Evolutionary conservation across 2,888 invertebrate species (phyloP).

Genomic region (Nymphalis c-album): DNA sequence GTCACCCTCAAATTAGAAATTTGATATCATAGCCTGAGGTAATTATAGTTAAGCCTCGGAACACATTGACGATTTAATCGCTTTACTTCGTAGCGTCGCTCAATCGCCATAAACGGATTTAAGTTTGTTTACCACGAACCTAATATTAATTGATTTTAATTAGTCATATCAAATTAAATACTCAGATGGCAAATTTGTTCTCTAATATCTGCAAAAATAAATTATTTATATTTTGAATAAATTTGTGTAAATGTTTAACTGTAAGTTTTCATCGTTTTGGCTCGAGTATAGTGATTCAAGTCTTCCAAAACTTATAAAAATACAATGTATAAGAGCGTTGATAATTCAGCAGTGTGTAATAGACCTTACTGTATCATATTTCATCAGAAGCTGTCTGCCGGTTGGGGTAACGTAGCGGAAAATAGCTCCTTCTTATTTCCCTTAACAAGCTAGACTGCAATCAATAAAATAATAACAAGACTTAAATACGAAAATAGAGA

Average conservation of each 20-base stretch:
- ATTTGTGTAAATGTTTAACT: too few relatives aligned
- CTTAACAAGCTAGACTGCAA: slow-evolving; percentile 16
- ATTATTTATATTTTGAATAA: too few relatives aligned
- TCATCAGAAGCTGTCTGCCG: slow-evolving; percentile 25
- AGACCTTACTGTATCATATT: slow-evolving; percentile 23
- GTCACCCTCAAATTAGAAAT: slow-evolving; percentile 18
- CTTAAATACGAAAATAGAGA: neutral
- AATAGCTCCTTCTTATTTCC: slow-evolving; percentile 36
- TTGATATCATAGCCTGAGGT: slow-evolving; percentile 22
- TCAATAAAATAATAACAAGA: slow-evolving; percentile 22
- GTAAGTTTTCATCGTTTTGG: too few relatives aligned
- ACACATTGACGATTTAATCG: neutral
- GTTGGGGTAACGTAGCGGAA: slow-evolving; percentile 37
- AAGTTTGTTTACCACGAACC: neutral
- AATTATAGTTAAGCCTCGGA: slow-evolving; percentile 19
- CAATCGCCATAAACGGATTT: neutral
- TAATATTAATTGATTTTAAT: too few relatives aligned
- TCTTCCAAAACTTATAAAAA: too few relatives aligned
- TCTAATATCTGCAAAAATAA: too few relatives aligned
- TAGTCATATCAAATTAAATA: too few relatives aligned
- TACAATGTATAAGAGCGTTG: neutral
- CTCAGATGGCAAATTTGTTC: too few relatives aligned
- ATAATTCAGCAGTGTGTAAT: neutral
- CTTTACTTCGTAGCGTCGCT: neutral
- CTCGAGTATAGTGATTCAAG: too few relatives aligned